Evolutionary conservation across 2,888 invertebrate genomes (phyloP), one percentile per base, ranked within the genome.

Genomic region (Cataglyphis cursor): DNA sequence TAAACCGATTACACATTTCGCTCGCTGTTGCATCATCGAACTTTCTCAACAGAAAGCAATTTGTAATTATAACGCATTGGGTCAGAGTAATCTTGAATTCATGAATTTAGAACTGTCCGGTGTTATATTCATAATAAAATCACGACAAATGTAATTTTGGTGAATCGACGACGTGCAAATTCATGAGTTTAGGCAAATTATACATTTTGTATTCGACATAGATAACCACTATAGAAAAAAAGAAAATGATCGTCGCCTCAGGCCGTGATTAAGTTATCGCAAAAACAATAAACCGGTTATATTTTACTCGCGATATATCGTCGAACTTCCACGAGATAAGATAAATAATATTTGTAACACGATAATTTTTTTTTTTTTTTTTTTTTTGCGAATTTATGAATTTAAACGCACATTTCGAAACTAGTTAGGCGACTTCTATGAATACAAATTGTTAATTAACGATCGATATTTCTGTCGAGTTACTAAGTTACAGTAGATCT

Each of bases 401-500:
- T 61, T 31, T 70, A 68, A 21, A 57, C 38, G 24, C 48, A 24
- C 3, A 35, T 44, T 41, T 54, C 12, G 5, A 70, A 54, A n/a
- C 28, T 24, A n/a, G 21, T 75, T 75, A 35, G 24, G 54, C 35
- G 31, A 64, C 38, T 66, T n/a, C 6, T 44, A 18, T 41, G 21
- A 51, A 51, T 12, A 35, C 21, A 51, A 21, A 21, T 21, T 70
- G 48, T 70, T 48, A 70, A 35, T 61, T 80, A 80, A 38, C 24
- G 21, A 80, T 74, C 31, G 66, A 80, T 78, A 48, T 85, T 51
- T 57, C 81, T 70, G 76, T 61, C 85, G 84, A 89, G 88, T 90
- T 91, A 91, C 91, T 92, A 90, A 93, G 91, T 92, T 91, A 90
- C 88, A 84, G 12, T 78, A 78, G 31, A 70, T 70, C 21, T 18